Conservation (phyloP, 2,888 invertebrate genomes). For the Vesta saturnalis region DNA sequence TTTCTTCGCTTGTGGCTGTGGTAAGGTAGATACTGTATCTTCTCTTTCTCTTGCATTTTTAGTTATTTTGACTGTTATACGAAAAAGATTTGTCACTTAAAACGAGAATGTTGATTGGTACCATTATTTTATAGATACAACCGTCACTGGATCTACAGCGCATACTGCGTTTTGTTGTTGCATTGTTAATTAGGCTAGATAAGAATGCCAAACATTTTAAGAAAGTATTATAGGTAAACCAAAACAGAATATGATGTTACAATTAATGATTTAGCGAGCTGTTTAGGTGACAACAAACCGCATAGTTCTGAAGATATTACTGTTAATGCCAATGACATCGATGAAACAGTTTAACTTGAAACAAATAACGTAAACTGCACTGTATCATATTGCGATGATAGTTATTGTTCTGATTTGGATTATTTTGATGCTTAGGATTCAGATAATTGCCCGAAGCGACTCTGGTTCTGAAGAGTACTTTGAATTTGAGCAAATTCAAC, state of each 20-base stretch:
- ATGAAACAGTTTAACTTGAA: background rate
- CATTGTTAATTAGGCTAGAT: background rate
- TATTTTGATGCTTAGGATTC: constrained; percentile 5
- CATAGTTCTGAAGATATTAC: background rate
- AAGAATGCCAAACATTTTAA: constrained; percentile 2
- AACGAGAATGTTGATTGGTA: background rate
- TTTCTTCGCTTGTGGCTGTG: background rate
- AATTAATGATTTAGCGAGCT: background rate
- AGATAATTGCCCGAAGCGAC: background rate
- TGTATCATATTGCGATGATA: background rate
- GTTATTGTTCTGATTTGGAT: constrained; percentile 8
- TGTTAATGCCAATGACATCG: constrained; percentile 2
- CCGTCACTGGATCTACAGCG: background rate
- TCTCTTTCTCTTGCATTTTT: background rate
- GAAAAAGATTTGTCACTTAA: background rate
- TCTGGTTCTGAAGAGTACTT: constrained; percentile 12
- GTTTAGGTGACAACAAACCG: constrained; percentile 4
- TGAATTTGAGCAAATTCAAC: background rate
- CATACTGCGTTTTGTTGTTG: background rate
- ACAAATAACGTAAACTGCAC: constrained; percentile 5
- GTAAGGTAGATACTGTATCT: background rate
- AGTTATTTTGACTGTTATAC: background rate
- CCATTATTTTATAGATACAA: constrained; percentile 1
- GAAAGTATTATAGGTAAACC: background rate
- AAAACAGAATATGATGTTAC: background rate